phyloP scores from a whole-genome alignment of 2,113 vertebrate genomes.

The Empidonax traillii region DNA sequence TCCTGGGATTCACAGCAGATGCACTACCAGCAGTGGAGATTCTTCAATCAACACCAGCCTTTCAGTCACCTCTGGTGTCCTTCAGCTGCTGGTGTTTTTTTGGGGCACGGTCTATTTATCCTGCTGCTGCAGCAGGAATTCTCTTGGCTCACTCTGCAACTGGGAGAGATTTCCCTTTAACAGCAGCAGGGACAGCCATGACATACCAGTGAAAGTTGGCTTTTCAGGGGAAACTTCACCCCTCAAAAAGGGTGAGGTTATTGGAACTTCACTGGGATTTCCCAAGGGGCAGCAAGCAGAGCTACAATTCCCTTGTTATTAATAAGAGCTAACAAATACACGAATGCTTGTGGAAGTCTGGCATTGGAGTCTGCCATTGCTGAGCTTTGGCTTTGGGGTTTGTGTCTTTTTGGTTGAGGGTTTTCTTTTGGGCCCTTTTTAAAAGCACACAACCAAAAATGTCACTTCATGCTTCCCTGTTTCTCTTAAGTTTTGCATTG shows the following conservation, averaged over 20 bases:
- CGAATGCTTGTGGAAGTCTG: not conserved
- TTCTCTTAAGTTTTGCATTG: constrained; percentile 13
- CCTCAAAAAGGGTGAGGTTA: not conserved
- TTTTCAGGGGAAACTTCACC: not conserved
- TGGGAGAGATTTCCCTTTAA: not conserved
- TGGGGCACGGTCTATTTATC: not conserved
- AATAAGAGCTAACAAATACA: not conserved
- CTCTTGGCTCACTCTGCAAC: not conserved
- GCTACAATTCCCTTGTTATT: not conserved
- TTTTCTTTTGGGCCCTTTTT: not conserved
- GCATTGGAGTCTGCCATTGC: not conserved
- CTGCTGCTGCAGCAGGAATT: not conserved
- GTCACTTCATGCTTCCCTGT: not conserved
- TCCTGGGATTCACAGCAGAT: not conserved
- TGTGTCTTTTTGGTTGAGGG: not conserved
- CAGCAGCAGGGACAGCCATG: not conserved
- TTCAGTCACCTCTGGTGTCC: not conserved
- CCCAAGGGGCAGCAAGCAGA: not conserved
- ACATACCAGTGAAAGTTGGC: fast-evolving
- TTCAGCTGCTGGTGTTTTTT: not conserved
- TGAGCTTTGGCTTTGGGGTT: not conserved
- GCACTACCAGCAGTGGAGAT: fast-evolving
- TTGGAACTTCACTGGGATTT: not conserved
- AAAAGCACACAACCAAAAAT: not conserved
- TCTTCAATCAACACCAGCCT: not conserved